Evolutionary conservation across 2,797 vertebrate genomes (phyloP), one percentile per base, ranked within the genome.

Genomic region (Mormyrops attenuatus): DNA sequence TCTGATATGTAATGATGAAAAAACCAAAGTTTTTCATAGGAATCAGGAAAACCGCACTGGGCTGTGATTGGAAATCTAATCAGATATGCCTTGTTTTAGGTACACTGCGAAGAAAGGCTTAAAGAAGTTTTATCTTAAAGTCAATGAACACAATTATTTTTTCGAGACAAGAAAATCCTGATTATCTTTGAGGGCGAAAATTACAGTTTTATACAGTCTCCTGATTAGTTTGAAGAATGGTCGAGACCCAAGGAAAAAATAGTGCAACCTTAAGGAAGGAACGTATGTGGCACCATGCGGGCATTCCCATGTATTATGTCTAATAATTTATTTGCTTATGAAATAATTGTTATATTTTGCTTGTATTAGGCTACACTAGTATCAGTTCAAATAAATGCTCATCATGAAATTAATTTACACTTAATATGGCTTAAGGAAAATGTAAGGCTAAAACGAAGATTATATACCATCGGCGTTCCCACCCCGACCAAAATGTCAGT

Each of bases 61-160:
- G 93, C 94, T 96, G 96, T 96, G 96, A 96, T 96, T 96, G 95
- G 96, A 96, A 96, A 97, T 95, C 94, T 96, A 96, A 96, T 96
- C 95, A 96, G 95, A 94, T 94, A 53, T 82, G 94, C 93, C 94
- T 90, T 94, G 92, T 63, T 47, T 93, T 89, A 88, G 66, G 92
- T 91, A 89, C 90, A 30, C 88, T 89, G 91, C 52, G 52, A 53
- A 90, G 91, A 22, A 87, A 87, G 53, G 52, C 17, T 87, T 20
- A 55, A 60, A 60, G 82, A 87, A 87, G 85, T 87, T 87, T 87
- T 26, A 85, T 85, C 82, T 52, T 50, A 52, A 52, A 87, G 50
- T 57, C 26, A 57, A 87, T 52, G 85, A 50, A 53, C 49, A 52
- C 47, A 50, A 20, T 50, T 73, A 5, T 13, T 34, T 87, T 57